Evolutionary conservation across 2,888 invertebrate genomes (phyloP).

Genomic region (Sarcophaga subvicina): DNA sequence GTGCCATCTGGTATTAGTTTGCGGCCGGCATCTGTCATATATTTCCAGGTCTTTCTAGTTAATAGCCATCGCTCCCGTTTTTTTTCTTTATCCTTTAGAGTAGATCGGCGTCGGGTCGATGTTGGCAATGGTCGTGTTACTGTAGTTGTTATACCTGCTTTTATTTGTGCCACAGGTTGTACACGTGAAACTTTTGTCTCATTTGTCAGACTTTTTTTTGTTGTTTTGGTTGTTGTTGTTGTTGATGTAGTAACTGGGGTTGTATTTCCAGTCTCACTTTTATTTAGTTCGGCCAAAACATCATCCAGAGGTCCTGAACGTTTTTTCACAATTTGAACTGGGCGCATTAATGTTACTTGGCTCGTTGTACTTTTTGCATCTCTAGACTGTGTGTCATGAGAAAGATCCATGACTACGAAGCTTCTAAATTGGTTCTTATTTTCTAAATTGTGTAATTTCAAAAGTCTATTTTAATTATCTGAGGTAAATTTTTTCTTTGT

Average conservation of each 20-base stretch:
- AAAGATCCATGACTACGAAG: neutral
- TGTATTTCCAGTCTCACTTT: neutral
- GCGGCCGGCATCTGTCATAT: slow-evolving; percentile 95
- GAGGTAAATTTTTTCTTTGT: neutral
- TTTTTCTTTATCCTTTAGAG: slow-evolving; percentile 62
- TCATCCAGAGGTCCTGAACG: slow-evolving; percentile 57
- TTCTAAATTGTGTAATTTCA: neutral
- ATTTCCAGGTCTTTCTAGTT: slow-evolving; percentile 94
- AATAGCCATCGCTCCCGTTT: slow-evolving; percentile 90
- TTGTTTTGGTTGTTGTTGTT: neutral
- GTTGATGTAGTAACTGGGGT: neutral
- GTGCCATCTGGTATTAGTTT: slow-evolving; percentile 92
- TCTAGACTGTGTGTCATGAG: neutral
- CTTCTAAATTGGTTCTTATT: neutral
- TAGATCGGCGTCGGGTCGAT: slow-evolving; percentile 34
- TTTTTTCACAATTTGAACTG: slow-evolving; percentile 58
- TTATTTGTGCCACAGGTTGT: slow-evolving; percentile 23
- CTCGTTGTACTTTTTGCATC: neutral
- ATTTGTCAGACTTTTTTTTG: neutral
- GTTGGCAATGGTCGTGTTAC: slow-evolving; percentile 36
- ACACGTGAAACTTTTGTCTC: neutral
- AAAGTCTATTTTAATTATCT: neutral
- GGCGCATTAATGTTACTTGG: slow-evolving; percentile 40
- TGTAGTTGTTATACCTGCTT: slow-evolving; percentile 2
- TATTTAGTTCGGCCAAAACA: slow-evolving; percentile 44